Percentiles rank a stretch among this genome's conserved stretches.
Conservation (phyloP, 2,113 vertebrate species). For the Lasiurus cinereus region DNA sequence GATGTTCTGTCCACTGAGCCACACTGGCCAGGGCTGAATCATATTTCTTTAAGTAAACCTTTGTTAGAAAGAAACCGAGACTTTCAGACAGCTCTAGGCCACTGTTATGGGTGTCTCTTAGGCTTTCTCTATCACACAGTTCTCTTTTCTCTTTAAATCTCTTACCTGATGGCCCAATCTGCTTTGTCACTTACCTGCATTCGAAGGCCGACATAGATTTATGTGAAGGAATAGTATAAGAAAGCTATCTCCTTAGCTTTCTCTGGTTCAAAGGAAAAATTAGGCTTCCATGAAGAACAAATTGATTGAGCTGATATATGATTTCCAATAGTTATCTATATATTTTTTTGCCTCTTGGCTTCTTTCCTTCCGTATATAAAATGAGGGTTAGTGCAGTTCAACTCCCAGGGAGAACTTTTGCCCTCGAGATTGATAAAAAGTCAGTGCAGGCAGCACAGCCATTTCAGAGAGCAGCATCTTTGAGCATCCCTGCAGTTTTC, state of each 20-base stretch:
- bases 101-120: not conserved
- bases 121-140: not conserved
- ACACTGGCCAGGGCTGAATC: not conserved
- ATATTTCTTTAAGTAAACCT: not conserved
- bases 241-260: not conserved
- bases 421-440: constrained; percentile 63
- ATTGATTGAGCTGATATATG: not conserved
- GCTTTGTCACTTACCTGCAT: not conserved
- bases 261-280: constrained; percentile 59
- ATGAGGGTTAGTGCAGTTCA: constrained; percentile 56
- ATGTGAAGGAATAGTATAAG: not conserved
- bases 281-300: constrained; percentile 32
- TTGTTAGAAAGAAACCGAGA: constrained; percentile 39
- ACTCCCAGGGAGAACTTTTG: constrained; percentile 54
- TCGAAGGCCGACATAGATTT: not conserved
- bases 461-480: constrained; percentile 46
- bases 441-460: constrained; percentile 2
- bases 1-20: too few relatives aligned
- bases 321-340: constrained; percentile 6
- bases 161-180: not conserved
- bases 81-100: not conserved
- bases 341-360: constrained; percentile 47
- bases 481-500: constrained; percentile 61
- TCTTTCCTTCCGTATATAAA: constrained; percentile 61
- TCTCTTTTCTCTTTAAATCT: not conserved